Percentiles rank a stretch among this genome's conserved stretches.
phyloP scores from a whole-genome alignment of 2,888 invertebrate genomes.

The Drosophila phalerata region DNA sequence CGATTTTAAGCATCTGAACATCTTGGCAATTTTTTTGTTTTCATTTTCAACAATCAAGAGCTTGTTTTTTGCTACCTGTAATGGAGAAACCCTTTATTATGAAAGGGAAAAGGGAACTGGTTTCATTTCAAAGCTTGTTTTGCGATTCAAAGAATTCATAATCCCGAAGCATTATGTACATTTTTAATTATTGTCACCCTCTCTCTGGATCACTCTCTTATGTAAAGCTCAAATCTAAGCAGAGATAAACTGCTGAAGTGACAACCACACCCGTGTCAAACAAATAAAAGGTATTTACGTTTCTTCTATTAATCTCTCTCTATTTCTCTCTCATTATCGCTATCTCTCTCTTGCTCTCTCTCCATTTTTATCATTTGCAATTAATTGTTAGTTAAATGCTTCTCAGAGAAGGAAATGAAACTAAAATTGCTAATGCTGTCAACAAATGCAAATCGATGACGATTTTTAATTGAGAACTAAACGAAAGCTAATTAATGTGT shows the following conservation, averaged over 20 bases:
- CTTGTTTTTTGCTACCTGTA: not conserved
- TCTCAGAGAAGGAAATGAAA: constrained; percentile 1
- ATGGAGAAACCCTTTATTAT: not conserved
- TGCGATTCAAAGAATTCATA: constrained; percentile 3
- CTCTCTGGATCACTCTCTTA: constrained; percentile 35
- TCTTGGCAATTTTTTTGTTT: not conserved
- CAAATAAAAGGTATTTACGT: not conserved
- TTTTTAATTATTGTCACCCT: too few species aligned
- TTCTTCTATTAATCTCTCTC: not conserved
- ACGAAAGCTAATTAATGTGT: constrained; percentile 37
- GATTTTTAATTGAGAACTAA: constrained; percentile 56
- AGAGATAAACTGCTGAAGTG: constrained; percentile 9
- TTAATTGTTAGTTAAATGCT: constrained; percentile 9
- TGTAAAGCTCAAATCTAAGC: constrained; percentile 23
- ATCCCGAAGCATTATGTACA: too few species aligned
- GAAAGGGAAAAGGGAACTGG: constrained; percentile 1
- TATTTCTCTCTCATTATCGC: not conserved
- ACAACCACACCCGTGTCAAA: constrained; percentile 22
- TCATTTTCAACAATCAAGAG: too few species aligned
- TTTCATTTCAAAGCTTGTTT: constrained; percentile 22
- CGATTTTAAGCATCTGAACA: not conserved
- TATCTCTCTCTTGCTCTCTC: not conserved
- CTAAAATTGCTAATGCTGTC: constrained; percentile 32
- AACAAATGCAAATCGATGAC: constrained; percentile 62
- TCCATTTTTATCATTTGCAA: not conserved